A percentile compares a stretch with the other conserved stretches of the same genome.
Evolutionary conservation across 2,113 vertebrate genomes (phyloP).

Genomic region (Serinus canaria): DNA sequence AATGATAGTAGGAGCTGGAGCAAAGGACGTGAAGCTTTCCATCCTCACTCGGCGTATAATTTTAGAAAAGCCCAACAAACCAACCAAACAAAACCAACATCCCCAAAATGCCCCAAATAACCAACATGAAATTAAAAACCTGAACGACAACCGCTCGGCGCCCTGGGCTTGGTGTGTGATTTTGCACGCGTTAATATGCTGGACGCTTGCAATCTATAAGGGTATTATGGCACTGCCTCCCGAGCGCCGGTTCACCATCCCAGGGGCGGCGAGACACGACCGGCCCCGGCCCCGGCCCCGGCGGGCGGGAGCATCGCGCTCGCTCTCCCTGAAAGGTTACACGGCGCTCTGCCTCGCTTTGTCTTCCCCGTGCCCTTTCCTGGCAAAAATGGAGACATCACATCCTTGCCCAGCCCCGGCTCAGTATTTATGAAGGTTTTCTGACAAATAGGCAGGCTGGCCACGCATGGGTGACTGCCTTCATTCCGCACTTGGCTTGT

Average conservation of each 20-base stretch:
- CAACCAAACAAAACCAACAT: background rate
- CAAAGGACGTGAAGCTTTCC: background rate
- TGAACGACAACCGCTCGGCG: background rate
- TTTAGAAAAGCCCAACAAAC: background rate
- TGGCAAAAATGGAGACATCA: slow-evolving; percentile 97
- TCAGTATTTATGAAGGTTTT: slow-evolving; percentile 93
- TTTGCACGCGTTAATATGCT: background rate
- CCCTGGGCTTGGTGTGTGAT: background rate
- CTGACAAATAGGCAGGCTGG: slow-evolving; percentile 95
- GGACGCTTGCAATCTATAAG: background rate
- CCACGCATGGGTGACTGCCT: slow-evolving; percentile 88
- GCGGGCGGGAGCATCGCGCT: background rate
- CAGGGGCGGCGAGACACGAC: background rate
- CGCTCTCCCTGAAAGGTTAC: slow-evolving; percentile 79
- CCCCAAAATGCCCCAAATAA: background rate
- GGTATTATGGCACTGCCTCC: background rate
- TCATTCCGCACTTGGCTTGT: slow-evolving; percentile 97
- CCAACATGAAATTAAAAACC: background rate
- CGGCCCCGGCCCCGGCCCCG: no score
- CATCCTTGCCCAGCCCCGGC: slow-evolving; percentile 81
- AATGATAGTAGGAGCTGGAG: background rate
- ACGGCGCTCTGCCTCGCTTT: slow-evolving; percentile 75
- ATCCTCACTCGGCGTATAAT: background rate
- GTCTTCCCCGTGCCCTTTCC: slow-evolving; percentile 85
- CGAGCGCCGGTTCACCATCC: background rate